Evolutionary conservation across 2,797 vertebrate genomes (phyloP).

Genomic region (Platalea minor): DNA sequence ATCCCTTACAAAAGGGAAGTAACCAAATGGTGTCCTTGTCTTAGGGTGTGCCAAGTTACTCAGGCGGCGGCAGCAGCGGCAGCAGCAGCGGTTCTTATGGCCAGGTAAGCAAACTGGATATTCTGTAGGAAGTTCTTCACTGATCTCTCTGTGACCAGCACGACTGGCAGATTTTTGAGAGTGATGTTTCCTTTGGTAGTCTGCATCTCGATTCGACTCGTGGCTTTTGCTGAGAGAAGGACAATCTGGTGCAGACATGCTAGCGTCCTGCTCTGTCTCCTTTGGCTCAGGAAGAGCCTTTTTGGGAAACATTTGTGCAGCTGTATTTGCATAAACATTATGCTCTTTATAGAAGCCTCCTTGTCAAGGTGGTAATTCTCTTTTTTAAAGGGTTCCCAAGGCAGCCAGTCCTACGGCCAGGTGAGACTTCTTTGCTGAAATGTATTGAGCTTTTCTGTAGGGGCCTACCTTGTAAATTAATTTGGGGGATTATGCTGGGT

Average conservation of each 20-base stretch:
- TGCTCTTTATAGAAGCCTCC: neutral
- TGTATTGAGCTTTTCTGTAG: neutral
- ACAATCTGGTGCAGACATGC: too few species aligned
- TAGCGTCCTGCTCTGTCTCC: neutral
- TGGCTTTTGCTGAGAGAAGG: neutral
- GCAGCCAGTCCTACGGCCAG: neutral
- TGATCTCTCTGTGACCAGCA: neutral
- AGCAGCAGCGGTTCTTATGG: neutral
- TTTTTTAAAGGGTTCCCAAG: neutral
- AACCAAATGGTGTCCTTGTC: neutral
- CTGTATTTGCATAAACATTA: rapidly evolving
- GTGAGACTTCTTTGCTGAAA: neutral
- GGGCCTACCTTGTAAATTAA: neutral
- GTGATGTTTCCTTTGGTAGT: neutral
- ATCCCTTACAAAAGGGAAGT: neutral
- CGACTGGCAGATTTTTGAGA: neutral
- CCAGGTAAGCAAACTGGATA: neutral
- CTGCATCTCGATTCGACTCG: rapidly evolving
- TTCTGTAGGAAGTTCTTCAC: neutral
- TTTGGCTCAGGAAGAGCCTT: neutral
- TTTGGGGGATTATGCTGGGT: rapidly evolving
- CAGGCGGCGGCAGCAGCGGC: neutral
- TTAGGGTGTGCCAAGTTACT: neutral
- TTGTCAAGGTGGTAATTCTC: neutral
- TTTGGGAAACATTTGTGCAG: neutral